phyloP scores from a whole-genome alignment of 2,797 vertebrate species.

The Monodelphis domestica region DNA sequence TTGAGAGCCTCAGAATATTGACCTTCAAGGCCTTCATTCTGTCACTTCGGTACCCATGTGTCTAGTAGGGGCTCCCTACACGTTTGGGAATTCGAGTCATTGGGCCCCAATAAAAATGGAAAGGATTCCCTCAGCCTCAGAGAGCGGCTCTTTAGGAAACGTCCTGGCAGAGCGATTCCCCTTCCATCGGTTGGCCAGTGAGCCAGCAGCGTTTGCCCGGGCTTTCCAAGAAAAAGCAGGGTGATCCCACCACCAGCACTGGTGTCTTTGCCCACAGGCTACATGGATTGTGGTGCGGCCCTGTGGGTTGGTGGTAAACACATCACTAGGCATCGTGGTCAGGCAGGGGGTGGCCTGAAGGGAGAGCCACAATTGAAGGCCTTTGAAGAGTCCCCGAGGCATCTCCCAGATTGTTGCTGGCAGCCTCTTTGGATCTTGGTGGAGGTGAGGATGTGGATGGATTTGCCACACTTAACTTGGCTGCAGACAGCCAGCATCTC shows the following conservation, averaged over 20 bases:
- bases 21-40: background rate
- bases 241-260: background rate
- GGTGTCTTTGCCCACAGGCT: background rate
- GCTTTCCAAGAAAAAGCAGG: background rate
- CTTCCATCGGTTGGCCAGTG: background rate
- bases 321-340: background rate
- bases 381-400: background rate
- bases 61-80: background rate
- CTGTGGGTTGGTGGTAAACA: conserved; percentile 21
- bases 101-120: conserved; percentile 29
- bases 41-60: background rate
- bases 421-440: conserved; percentile 53
- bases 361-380: conserved; percentile 53
- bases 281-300: background rate
- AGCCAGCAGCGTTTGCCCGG: background rate
- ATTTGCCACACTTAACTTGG: conserved; percentile 52
- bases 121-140: conserved; percentile 25
- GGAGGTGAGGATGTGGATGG: conserved; percentile 28
- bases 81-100: background rate
- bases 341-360: conserved; percentile 44
- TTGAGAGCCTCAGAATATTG: background rate
- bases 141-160: background rate
- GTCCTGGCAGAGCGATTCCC: background rate
- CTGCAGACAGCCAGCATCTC: conserved; percentile 29
- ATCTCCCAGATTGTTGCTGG: conserved; percentile 53